A percentile compares a stretch with the other conserved stretches of the same genome.
phyloP scores from a whole-genome alignment of 2,888 invertebrate genomes.

The Micropterix aruncella region DNA sequence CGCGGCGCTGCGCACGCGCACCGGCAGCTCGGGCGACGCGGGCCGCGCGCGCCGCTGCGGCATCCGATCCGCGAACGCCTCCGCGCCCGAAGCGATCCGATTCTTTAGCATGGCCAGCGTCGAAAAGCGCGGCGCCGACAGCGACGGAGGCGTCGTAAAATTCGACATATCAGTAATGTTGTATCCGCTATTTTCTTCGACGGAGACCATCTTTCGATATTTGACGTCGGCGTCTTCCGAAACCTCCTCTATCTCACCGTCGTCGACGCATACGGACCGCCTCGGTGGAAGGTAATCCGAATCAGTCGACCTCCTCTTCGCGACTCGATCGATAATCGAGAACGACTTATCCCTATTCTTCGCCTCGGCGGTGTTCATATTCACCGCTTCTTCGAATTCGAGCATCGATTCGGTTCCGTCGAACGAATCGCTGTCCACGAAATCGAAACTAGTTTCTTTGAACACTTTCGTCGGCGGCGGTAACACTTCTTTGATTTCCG shows the following conservation, averaged over 20 bases:
- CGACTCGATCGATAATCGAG: conserved; percentile 28
- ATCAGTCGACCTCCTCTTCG: conserved; percentile 18
- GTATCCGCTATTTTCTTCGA: conserved; percentile 11
- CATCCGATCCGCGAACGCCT: conserved; percentile 8
- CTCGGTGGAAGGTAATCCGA: conserved; percentile 2
- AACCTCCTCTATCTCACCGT: conserved; percentile 1
- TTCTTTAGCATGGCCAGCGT: conserved; percentile 23
- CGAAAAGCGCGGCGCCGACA: conserved; percentile 10
- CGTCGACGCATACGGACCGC: conserved; percentile 4
- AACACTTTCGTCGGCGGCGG: background rate
- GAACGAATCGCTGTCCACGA: background rate
- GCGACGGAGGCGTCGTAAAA: conserved; percentile 9
- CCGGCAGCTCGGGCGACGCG: conserved; percentile 18
- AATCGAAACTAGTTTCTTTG: background rate
- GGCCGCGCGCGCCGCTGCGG: conserved; percentile 9
- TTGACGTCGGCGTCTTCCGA: conserved; percentile 4
- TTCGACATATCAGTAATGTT: conserved; percentile 10
- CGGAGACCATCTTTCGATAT: conserved; percentile 10
- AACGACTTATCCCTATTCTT: conserved; percentile 14
- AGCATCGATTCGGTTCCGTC: background rate
- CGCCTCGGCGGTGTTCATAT: background rate
- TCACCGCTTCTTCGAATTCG: background rate
- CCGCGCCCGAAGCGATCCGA: conserved; percentile 27
- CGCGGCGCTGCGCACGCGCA: conserved; percentile 25
- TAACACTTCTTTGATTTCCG: too few species aligned